Conservation (phyloP, 2,797 vertebrate genomes). For the Bucorvus abyssinicus region DNA sequence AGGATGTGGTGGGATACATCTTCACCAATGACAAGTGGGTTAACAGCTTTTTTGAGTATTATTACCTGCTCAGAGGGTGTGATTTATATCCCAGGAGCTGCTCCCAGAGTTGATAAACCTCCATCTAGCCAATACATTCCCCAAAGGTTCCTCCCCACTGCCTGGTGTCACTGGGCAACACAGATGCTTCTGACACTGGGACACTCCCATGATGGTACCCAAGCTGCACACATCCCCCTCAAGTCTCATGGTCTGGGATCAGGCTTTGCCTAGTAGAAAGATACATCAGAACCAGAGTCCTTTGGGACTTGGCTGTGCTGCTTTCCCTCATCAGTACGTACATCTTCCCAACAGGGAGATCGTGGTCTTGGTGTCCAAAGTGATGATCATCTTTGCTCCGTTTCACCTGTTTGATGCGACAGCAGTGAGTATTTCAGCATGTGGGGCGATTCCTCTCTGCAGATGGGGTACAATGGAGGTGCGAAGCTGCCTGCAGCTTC, state of each 20-base stretch:
- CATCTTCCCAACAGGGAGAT: conserved; percentile 63
- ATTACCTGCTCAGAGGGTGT: not conserved
- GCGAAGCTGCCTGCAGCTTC: not conserved
- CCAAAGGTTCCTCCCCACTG: not conserved
- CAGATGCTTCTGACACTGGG: not conserved
- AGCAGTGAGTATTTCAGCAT: conserved; percentile 66
- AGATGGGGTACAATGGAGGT: not conserved
- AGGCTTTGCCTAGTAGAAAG: not conserved
- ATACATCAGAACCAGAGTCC: not conserved
- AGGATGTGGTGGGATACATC: conserved; percentile 69
- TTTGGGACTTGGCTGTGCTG: not conserved
- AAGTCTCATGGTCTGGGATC: not conserved
- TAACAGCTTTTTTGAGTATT: not conserved
- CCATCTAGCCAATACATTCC: not conserved
- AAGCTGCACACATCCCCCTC: not conserved
- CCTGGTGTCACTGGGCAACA: not conserved
- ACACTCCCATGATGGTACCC: not conserved
- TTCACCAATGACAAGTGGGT: conserved; percentile 76
- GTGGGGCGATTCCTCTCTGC: not conserved
- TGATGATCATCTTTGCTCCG: conserved; percentile 67
- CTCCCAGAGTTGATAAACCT: not conserved
- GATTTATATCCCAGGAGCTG: not conserved
- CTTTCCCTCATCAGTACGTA: not conserved
- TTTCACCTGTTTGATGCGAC: conserved; percentile 74
- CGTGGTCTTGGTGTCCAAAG: conserved; percentile 70